These are phyloP conservation scores for Fukomys damarensis DNA, from an alignment of 2,113 vertebrate genomes.

Conservation along the genomic window DNA sequence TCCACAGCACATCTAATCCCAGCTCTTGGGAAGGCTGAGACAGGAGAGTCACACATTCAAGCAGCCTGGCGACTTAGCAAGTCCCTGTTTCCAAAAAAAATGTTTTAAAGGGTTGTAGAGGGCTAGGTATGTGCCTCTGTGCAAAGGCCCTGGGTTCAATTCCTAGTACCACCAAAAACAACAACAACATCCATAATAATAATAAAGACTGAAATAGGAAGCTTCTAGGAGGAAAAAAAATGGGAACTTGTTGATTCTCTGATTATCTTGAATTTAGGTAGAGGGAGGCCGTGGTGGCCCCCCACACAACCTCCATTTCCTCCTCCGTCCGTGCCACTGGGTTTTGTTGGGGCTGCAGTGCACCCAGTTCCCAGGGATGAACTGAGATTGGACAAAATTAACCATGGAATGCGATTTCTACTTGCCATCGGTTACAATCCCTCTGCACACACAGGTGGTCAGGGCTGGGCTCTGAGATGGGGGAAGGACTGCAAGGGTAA, in stretches of 20 bases:
- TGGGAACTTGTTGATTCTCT: not conserved
- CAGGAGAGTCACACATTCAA: not conserved
- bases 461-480: not conserved
- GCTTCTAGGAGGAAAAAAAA: not conserved
- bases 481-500: no score
- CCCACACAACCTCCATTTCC: not conserved
- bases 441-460: not conserved
- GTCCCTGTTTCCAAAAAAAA: not conserved
- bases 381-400: not conserved
- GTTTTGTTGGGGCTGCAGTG: not conserved
- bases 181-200: no score
- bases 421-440: not conserved
- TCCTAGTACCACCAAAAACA: not conserved
- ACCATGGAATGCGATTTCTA: not conserved
- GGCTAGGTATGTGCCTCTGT: not conserved
- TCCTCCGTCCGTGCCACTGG: not conserved
- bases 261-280: not conserved
- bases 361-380: not conserved
- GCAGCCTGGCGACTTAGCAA: not conserved
- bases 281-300: not conserved
- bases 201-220: not conserved
- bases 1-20: not conserved
- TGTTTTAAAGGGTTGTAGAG: not conserved
- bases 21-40: not conserved
- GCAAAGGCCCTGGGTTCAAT: not conserved